Evolutionary conservation across 2,888 invertebrate species (phyloP).

Genomic region (Siphonodentalium dalli): DNA sequence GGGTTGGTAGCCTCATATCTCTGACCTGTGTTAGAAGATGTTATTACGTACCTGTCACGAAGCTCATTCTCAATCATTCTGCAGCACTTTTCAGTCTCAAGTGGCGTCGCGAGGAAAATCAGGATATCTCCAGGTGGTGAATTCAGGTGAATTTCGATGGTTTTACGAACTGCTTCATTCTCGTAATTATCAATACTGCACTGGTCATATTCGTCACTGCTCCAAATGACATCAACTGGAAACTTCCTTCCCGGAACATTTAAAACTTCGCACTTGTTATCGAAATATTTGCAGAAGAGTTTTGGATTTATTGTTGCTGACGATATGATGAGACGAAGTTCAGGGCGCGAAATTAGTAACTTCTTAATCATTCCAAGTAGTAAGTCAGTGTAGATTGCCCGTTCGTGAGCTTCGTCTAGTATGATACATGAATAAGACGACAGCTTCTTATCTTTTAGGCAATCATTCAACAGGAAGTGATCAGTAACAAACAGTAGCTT

Average conservation of each 20-base stretch:
- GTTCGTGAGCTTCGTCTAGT: conserved; percentile 63
- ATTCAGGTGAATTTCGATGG: conserved; percentile 39
- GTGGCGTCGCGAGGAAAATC: conserved; percentile 62
- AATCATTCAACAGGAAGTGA: conserved; percentile 54
- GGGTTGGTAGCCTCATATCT: no score
- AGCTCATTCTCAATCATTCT: conserved; percentile 28
- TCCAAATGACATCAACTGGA: conserved; percentile 57
- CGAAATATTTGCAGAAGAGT: conserved; percentile 53
- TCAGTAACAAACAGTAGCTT: conserved; percentile 60
- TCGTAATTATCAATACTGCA: conserved; percentile 33
- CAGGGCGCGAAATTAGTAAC: conserved; percentile 37
- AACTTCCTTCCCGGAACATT: conserved; percentile 55
- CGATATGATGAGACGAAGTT: conserved; percentile 57
- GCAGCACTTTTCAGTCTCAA: conserved; percentile 57
- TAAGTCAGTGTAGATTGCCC: conserved; percentile 59
- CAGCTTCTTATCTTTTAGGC: conserved; percentile 41
- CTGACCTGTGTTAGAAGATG: no score
- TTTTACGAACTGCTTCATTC: conserved; percentile 42
- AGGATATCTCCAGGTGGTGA: conserved; percentile 58
- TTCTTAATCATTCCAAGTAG: conserved; percentile 57
- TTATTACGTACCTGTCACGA: no score
- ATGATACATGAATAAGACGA: conserved; percentile 40
- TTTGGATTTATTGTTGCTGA: conserved; percentile 62
- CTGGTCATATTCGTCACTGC: conserved; percentile 1
- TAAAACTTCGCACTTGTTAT: conserved; percentile 40